These are phyloP conservation scores for Anisognathus igniventris DNA, from an alignment of 2,797 vertebrate genomes.

Conservation along the genomic window DNA sequence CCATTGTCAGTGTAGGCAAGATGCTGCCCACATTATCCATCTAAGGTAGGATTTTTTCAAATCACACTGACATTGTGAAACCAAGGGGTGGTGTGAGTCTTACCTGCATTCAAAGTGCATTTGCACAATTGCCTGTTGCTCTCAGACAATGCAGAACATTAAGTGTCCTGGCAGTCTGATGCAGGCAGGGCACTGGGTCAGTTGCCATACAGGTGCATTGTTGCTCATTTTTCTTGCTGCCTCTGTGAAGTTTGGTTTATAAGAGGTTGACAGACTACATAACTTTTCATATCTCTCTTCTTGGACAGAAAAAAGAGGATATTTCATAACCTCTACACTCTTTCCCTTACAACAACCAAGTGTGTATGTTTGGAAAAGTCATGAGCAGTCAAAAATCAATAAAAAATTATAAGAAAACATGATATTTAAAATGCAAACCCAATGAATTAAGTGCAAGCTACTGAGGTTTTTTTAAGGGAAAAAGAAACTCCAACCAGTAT, in stretches of 20 bases:
- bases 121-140: not conserved
- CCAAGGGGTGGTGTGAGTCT: accelerated
- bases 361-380: not conserved
- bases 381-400: not conserved
- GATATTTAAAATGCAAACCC: not conserved
- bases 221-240: not conserved
- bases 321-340: not conserved
- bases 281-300: not conserved
- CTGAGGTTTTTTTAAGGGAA: not conserved
- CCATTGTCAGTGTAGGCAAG: not conserved
- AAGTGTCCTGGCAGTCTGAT: not conserved
- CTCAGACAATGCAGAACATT: not conserved
- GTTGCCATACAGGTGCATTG: not conserved
- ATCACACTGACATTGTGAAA: not conserved
- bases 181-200: not conserved
- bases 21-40: not conserved
- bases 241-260: not conserved
- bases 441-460: not conserved
- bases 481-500: not conserved
- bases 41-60: not conserved
- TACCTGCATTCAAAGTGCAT: not conserved
- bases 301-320: not conserved
- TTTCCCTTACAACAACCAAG: not conserved
- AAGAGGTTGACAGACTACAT: not conserved
- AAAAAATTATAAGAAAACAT: not conserved